Percentiles rank a stretch among this genome's conserved stretches.
These are phyloP conservation scores for Eutrigla gurnardus DNA, from an alignment of 2,797 vertebrate genomes.

Conservation along the genomic window DNA sequence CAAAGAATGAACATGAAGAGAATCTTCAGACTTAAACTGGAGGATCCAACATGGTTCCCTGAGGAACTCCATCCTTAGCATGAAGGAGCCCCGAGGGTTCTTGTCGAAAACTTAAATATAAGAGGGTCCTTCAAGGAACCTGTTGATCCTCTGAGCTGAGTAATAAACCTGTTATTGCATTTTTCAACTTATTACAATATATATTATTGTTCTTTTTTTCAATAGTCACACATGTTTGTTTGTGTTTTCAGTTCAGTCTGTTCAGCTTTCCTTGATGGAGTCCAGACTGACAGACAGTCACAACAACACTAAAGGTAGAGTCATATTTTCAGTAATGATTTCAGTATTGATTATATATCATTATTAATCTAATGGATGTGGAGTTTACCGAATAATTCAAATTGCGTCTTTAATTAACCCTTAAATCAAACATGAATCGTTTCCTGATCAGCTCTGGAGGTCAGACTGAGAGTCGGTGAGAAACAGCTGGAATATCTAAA, in stretches of 20 bases:
- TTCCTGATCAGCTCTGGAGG: conserved; percentile 4
- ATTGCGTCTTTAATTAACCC: too few relatives aligned
- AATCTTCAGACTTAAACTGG: neutral
- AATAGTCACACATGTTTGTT: neutral
- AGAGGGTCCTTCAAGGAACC: too few relatives aligned
- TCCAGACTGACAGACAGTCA: conserved; percentile 3
- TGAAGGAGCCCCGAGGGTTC: too few relatives aligned
- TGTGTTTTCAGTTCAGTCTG: conserved; percentile 23
- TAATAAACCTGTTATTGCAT: too few relatives aligned
- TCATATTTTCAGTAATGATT: neutral
- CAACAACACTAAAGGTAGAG: conserved; percentile 17
- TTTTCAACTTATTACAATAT: too few relatives aligned
- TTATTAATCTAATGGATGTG: neutral
- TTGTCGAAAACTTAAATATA: neutral
- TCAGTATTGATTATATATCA: neutral
- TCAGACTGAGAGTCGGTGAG: conserved; percentile 11
- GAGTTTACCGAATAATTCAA: too few relatives aligned
- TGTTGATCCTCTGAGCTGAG: too few relatives aligned
- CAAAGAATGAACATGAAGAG: neutral
- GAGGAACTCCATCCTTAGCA: neutral
- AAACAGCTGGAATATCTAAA: conserved; percentile 26
- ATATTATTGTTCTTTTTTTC: neutral
- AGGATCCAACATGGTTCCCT: neutral
- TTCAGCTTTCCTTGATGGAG: conserved; percentile 8
- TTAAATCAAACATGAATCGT: neutral